Evolutionary conservation across 2,797 vertebrate genomes (phyloP).

Genomic region (Pseudochirops corinnae): DNA sequence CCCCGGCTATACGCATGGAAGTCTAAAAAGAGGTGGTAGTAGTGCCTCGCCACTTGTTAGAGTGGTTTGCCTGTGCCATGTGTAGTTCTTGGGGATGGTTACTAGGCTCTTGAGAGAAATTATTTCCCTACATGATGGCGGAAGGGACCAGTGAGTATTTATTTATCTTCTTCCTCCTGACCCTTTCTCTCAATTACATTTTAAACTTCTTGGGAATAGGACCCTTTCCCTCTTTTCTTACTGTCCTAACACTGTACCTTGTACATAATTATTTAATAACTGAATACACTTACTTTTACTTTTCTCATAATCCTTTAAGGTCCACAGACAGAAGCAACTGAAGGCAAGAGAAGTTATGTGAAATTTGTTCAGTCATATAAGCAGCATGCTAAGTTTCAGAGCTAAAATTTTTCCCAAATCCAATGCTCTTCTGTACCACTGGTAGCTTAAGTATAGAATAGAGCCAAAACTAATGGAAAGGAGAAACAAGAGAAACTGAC

Average conservation of each 20-base stretch:
- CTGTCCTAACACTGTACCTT: too few relatives aligned
- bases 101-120: not conserved
- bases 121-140: not conserved
- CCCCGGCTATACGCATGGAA: rapidly evolving
- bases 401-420: not conserved
- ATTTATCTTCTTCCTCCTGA: not conserved
- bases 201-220: not conserved
- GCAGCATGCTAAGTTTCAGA: not conserved
- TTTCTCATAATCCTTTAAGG: not conserved
- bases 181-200: not conserved
- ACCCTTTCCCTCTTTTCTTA: not conserved
- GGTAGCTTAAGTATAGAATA: not conserved
- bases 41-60: too few relatives aligned
- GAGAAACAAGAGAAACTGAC: not conserved
- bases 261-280: not conserved
- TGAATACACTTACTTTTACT: not conserved
- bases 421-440: not conserved
- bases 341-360: not conserved
- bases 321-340: not conserved
- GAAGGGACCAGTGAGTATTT: not conserved
- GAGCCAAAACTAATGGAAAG: not conserved
- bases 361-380: not conserved
- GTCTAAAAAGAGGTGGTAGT: too few relatives aligned
- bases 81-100: not conserved
- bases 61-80: not conserved